These are phyloP conservation scores for Plagodis dolabraria DNA, from an alignment of 2,888 invertebrate species.

Conservation along the genomic window DNA sequence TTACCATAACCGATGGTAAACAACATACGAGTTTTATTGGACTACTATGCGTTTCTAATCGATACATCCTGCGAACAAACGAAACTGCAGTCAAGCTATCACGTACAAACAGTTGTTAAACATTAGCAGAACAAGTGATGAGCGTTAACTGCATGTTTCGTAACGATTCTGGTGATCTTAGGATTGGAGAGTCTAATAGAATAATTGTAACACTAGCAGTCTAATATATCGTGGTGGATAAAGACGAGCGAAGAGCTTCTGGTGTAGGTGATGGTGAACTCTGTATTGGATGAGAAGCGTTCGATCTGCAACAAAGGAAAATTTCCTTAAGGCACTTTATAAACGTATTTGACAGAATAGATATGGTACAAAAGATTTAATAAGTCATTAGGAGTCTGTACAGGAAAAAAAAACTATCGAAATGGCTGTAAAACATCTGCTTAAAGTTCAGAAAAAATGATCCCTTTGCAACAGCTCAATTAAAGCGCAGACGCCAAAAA, in stretches of 20 bases:
- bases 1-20: constrained; percentile 54
- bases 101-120: constrained; percentile 44
- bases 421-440: constrained; percentile 37
- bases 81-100: constrained; percentile 69
- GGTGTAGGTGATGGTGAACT: constrained; percentile 25
- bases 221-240: constrained; percentile 54
- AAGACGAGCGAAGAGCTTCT: constrained; percentile 33
- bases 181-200: constrained; percentile 41
- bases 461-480: constrained; percentile 41
- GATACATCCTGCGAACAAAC: constrained; percentile 53
- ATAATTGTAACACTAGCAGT: constrained; percentile 59
- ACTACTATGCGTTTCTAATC: constrained; percentile 56
- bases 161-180: constrained; percentile 49
- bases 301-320: constrained; percentile 72
- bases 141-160: constrained; percentile 63
- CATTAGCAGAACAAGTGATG: constrained; percentile 51
- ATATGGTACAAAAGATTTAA: no score
- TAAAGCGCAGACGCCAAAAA: constrained; percentile 47
- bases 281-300: constrained; percentile 59
- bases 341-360: no score
- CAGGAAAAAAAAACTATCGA: no score
- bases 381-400: no score
- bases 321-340: background rate
- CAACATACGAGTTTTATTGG: constrained; percentile 41
- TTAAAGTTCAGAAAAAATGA: constrained; percentile 39